Evolutionary conservation across 2,888 invertebrate species (phyloP).

Genomic region (Heliconius erato): DNA sequence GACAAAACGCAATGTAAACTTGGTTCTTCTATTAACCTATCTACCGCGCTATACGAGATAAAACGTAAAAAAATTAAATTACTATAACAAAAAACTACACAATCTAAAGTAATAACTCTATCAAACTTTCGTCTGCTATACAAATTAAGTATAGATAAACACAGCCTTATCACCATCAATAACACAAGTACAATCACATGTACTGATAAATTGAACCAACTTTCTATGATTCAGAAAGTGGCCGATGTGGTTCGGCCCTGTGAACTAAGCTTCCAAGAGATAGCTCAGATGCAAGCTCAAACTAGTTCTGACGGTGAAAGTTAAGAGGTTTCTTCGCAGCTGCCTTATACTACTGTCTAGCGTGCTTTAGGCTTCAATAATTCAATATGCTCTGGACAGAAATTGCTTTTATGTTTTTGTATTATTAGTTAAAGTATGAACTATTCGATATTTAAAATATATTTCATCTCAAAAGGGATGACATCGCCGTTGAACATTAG

Average conservation of each 20-base stretch:
- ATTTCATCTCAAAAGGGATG: too few species aligned
- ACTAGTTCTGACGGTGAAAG: conserved; percentile 67
- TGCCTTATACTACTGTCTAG: conserved; percentile 34
- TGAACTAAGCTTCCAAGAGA: conserved; percentile 48
- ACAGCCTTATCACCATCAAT: not conserved
- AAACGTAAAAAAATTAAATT: not conserved
- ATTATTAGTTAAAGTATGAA: too few species aligned
- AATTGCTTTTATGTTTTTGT: not conserved
- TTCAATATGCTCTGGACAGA: not conserved
- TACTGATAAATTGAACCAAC: conserved; percentile 31
- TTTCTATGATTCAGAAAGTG: conserved; percentile 48
- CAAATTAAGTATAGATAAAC: not conserved
- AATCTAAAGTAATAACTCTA: not conserved
- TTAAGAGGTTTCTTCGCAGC: conserved; percentile 56
- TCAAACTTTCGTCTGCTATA: not conserved
- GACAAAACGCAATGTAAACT: too few species aligned
- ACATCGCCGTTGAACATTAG: too few species aligned
- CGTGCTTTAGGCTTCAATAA: not conserved
- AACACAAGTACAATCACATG: conserved; percentile 15
- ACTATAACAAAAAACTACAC: not conserved
- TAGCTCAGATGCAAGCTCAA: conserved; percentile 52
- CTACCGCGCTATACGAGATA: not conserved
- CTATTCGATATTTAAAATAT: too few species aligned
- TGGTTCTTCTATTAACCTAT: too few species aligned
- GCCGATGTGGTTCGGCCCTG: conserved; percentile 48